Evolutionary conservation across 2,888 invertebrate genomes (phyloP), one percentile per base, ranked within the genome.

Genomic region (Cephus runcator): DNA sequence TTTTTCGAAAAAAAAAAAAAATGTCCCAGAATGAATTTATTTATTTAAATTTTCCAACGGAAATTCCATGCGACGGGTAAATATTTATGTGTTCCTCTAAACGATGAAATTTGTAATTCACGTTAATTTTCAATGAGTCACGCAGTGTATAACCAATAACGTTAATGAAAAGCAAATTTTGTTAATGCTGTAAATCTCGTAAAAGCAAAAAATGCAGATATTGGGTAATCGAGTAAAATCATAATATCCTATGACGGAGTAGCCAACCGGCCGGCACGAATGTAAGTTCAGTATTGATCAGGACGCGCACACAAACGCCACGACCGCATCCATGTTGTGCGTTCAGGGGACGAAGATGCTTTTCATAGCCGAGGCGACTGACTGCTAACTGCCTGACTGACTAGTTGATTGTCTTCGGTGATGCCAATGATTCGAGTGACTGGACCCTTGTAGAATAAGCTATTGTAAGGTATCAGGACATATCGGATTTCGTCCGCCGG

Each of bases 211-310:
- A 23, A 56, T 56, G 6, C 2, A 15, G 23, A 56, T 56, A 56
- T 56, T 23, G 15, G 23, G 56, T 56, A 56, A 56, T 56, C 56
- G 56, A 56, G 56, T 56, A 23, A 23, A 56, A 56, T 23, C 56
- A 56, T 56, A 56, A 56, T 15, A 15, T 23, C 56, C 56, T 56
- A 56, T 56, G 56, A 56, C 15, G 56, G 23, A 56, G 56, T 56
- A 56, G 56, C 40, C 80, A 69, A 75, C 74, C 40, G 81, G 77
- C 81, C 83, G 79, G 80, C 81, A 83, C 75, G 79, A 71, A 83
- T 84, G 84, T 85, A 83, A 85, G 84, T 85, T 71, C 78, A 86
- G 84, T 87, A 88, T 88, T 86, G 88, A 88, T 88, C 85, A 83
- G 78, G 76, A 79, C 79, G 76, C 73, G 69, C 73, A 12, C 74